Conservation (phyloP, 2,888 invertebrate species). For the Sericinus montela region DNA sequence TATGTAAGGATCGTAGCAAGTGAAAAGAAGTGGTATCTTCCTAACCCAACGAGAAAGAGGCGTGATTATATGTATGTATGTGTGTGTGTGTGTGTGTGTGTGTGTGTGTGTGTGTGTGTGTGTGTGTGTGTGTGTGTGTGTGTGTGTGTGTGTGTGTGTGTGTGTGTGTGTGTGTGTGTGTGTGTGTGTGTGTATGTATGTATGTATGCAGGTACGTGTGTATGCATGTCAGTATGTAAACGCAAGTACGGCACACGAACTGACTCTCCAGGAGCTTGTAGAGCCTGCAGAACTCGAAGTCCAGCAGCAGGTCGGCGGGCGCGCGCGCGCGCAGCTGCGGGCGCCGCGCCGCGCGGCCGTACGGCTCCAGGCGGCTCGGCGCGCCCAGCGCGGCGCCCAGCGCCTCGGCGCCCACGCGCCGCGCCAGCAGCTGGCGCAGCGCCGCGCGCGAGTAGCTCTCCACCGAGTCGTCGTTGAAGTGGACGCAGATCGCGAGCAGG, state of each 20-base stretch:
- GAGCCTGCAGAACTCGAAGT: slow-evolving; percentile 96
- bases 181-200: no score
- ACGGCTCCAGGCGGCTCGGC: slow-evolving; percentile 93
- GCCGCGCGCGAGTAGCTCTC: slow-evolving; percentile 83
- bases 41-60: no score
- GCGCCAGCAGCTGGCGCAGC: slow-evolving; percentile 88
- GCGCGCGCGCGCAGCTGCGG: slow-evolving; percentile 91
- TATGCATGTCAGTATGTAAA: no score
- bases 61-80: no score
- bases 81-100: no score
- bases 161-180: no score
- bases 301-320: slow-evolving; percentile 89
- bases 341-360: slow-evolving; percentile 94
- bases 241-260: slow-evolving; percentile 20
- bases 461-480: slow-evolving; percentile 91
- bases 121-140: no score
- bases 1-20: no score
- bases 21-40: no score
- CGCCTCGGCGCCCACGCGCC: slow-evolving; percentile 92
- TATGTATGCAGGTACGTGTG: no score
- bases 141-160: no score
- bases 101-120: no score
- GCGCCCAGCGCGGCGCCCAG: slow-evolving; percentile 92
- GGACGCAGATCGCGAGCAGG: slow-evolving; percentile 93
- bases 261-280: slow-evolving; percentile 89